A percentile compares a stretch with the other conserved stretches of the same genome.
phyloP scores from a whole-genome alignment of 1,140 invertebrate genomes.

The Diuraphis noxia region DNA sequence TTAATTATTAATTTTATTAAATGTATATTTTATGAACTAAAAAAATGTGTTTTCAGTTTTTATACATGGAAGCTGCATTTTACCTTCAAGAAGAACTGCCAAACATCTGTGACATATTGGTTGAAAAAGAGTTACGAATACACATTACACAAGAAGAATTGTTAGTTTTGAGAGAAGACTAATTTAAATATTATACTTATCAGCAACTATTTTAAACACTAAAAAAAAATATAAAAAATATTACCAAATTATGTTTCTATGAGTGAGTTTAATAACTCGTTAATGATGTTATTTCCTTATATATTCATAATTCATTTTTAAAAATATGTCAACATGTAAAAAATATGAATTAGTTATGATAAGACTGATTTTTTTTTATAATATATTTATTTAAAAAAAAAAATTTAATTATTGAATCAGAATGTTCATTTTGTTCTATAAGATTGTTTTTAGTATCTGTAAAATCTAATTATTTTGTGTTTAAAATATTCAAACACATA shows the following conservation, averaged over 20 bases:
- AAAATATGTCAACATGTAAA: not conserved
- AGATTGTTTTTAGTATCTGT: too few species aligned
- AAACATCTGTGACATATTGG: constrained; percentile 71
- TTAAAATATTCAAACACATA: too few species aligned
- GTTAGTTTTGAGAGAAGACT: constrained; percentile 65
- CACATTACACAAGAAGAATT: constrained; percentile 74
- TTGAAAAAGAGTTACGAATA: constrained; percentile 71
- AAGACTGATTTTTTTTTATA: not conserved
- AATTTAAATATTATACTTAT: not conserved
- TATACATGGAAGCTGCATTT: constrained; percentile 64
- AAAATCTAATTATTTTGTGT: too few species aligned
- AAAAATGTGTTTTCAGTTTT: constrained; percentile 58
- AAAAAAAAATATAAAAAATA: not conserved
- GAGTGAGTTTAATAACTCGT: not conserved
- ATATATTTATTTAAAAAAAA: not conserved
- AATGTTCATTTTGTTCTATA: not conserved
- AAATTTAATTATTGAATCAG: not conserved
- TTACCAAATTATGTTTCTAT: not conserved
- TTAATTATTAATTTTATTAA: constrained; percentile 2
- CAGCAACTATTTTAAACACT: not conserved
- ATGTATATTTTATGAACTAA: not conserved
- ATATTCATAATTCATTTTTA: not conserved
- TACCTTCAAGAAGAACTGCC: constrained; percentile 63
- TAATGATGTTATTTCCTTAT: not conserved
- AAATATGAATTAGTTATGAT: not conserved